Conservation (phyloP, 2,797 vertebrate species). For the Synaphobranchus kaupii region DNA sequence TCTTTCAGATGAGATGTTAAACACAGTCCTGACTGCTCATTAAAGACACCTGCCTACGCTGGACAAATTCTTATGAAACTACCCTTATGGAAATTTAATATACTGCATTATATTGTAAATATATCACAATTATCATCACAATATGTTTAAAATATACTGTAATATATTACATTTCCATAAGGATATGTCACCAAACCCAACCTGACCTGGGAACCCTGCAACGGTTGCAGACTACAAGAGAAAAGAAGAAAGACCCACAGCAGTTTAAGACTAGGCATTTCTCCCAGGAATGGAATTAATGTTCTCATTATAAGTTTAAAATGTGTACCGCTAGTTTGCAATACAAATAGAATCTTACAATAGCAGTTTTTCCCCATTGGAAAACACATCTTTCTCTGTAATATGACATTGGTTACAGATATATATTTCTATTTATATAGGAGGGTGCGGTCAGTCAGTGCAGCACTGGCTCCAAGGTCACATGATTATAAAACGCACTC, state of each 20-base stretch:
- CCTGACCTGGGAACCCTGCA: too few relatives aligned
- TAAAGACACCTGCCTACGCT: too few relatives aligned
- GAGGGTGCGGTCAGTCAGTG: neutral
- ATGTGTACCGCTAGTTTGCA: constrained; percentile 35
- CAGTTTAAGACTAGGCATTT: constrained; percentile 31
- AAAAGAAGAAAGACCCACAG: neutral
- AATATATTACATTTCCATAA: too few relatives aligned
- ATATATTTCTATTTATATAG: neutral
- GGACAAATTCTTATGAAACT: too few relatives aligned
- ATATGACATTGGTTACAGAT: constrained; percentile 17
- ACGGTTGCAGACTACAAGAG: neutral
- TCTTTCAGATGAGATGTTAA: too few relatives aligned
- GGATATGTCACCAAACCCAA: too few relatives aligned
- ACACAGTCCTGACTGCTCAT: too few relatives aligned
- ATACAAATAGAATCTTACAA: constrained; percentile 30
- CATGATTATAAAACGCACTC: constrained; percentile 21
- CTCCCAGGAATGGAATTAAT: constrained; percentile 40
- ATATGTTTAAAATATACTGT: too few relatives aligned
- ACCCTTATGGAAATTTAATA: too few relatives aligned
- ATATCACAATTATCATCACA: too few relatives aligned
- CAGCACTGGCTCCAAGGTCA: constrained; percentile 40
- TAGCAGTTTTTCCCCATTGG: constrained; percentile 14
- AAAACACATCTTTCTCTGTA: constrained; percentile 22
- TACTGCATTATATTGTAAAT: too few relatives aligned
- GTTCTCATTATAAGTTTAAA: constrained; percentile 18